These are phyloP conservation scores for Lasioglossum zephyrum DNA, from an alignment of 2,888 invertebrate species.

Conservation along the genomic window DNA sequence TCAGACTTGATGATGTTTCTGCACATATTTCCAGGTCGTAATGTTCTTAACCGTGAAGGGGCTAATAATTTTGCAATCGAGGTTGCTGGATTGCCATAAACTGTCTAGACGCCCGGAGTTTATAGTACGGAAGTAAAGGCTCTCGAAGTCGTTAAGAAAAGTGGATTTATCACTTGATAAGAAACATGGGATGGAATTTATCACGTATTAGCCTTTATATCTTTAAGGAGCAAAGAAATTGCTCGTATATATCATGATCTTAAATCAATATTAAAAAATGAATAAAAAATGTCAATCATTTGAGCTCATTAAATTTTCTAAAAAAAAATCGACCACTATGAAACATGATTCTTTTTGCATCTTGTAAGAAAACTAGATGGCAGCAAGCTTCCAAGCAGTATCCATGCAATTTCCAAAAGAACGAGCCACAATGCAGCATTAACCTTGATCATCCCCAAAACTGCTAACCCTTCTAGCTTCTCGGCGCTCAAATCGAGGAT, in stretches of 20 bases:
- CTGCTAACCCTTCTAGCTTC: conserved; percentile 21
- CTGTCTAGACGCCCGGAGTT: conserved; percentile 6
- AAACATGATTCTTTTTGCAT: not conserved
- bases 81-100: conserved; percentile 8
- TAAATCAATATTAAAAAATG: not conserved
- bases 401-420: not conserved
- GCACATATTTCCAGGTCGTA: conserved; percentile 11
- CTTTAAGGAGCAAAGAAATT: not conserved
- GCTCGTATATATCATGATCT: not conserved
- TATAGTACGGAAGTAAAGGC: conserved; percentile 11
- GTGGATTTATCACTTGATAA: conserved; percentile 8
- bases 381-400: not conserved
- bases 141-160: conserved; percentile 9
- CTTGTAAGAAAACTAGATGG: not conserved
- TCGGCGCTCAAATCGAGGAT: not conserved
- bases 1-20: not conserved
- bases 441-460: conserved; percentile 31
- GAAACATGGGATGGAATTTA: not conserved
- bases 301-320: not conserved
- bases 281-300: not conserved
- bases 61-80: conserved; percentile 14
- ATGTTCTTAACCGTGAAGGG: conserved; percentile 9
- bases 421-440: conserved; percentile 16
- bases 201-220: not conserved
- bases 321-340: not conserved